A percentile compares a stretch with the other conserved stretches of the same genome.
Evolutionary conservation across 2,113 vertebrate species (phyloP).

Genomic region (Edolisoma coerulescens): DNA sequence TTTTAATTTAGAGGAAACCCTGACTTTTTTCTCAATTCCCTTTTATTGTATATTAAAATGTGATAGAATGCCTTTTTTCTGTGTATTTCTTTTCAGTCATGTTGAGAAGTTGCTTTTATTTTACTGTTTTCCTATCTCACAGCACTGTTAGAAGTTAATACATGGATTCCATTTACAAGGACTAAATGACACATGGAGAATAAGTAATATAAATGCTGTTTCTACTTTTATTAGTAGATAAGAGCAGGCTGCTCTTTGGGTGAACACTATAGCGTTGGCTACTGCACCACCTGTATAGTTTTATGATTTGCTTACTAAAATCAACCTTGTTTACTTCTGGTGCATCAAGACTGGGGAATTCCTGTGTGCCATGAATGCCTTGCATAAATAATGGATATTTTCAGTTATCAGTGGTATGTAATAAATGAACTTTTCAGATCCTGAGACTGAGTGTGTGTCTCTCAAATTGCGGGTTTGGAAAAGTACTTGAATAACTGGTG

Average conservation of each 20-base stretch:
- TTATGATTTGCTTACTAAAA: neutral
- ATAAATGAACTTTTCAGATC: neutral
- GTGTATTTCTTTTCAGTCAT: neutral
- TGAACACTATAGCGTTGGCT: rapidly evolving
- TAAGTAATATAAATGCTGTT: neutral
- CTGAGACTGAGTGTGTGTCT: neutral
- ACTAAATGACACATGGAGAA: neutral
- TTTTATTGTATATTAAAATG: neutral
- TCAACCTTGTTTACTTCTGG: neutral
- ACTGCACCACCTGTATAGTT: neutral
- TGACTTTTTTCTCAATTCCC: neutral
- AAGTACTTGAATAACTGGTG: neutral
- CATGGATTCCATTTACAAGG: neutral
- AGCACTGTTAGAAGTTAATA: neutral
- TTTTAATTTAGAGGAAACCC: neutral
- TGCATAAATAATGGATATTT: neutral
- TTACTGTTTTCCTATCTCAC: neutral
- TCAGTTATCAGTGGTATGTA: neutral
- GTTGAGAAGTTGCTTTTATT: neutral
- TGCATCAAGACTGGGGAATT: neutral
- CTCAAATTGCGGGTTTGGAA: neutral
- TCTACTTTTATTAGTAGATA: neutral
- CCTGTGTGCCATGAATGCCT: neutral
- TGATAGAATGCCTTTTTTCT: neutral
- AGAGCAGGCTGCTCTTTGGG: neutral